Evolutionary conservation across 2,113 vertebrate species (phyloP).

Genomic region (Anser cygnoides): DNA sequence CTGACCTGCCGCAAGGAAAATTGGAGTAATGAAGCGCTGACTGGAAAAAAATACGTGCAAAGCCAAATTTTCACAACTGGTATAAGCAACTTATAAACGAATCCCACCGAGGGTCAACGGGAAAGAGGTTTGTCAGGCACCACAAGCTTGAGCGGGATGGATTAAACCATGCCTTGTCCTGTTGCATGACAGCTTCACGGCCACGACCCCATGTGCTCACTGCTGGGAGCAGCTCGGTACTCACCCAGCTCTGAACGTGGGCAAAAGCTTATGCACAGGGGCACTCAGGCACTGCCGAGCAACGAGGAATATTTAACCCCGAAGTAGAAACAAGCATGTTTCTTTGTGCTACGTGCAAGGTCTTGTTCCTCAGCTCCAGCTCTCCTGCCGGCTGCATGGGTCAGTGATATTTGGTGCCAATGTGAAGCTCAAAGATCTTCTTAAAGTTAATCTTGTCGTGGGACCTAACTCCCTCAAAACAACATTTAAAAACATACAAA

Average conservation of each 20-base stretch:
- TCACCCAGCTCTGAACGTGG: neutral
- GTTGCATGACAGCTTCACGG: fast-evolving
- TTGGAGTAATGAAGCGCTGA: neutral
- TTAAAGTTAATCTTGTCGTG: neutral
- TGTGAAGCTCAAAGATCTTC: neutral
- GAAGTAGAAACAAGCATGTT: neutral
- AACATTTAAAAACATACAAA: neutral
- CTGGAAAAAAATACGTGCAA: neutral
- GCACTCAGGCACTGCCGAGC: neutral
- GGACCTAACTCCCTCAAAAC: neutral
- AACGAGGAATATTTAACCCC: neutral
- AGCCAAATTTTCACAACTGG: neutral
- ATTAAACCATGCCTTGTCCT: neutral
- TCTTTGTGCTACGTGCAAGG: neutral
- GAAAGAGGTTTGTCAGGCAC: neutral
- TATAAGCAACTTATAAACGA: neutral
- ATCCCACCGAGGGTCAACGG: neutral
- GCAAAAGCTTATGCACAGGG: neutral
- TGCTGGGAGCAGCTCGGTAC: neutral
- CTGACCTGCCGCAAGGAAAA: neutral
- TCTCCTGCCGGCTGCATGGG: neutral
- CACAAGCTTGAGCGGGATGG: neutral
- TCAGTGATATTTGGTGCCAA: neutral
- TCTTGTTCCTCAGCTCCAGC: neutral
- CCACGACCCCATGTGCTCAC: fast-evolving